phyloP scores from a whole-genome alignment of 2,113 vertebrate genomes.

The Hyaena hyaena region DNA sequence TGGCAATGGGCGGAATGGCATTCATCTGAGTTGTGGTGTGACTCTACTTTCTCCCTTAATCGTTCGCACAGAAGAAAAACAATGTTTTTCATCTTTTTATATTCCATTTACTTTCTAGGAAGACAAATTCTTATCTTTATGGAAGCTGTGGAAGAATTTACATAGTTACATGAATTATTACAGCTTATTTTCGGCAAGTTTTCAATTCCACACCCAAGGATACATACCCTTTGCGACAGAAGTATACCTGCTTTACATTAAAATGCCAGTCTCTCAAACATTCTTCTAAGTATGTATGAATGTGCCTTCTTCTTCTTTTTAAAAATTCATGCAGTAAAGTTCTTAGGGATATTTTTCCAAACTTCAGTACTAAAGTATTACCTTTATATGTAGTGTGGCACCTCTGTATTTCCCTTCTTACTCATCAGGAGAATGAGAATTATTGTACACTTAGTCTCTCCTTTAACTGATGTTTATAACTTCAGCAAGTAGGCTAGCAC shows the following conservation, averaged over 20 bases:
- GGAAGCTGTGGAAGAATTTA: not conserved
- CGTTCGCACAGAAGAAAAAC: not conserved
- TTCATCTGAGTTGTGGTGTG: not conserved
- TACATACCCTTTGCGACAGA: not conserved
- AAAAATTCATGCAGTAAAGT: not conserved
- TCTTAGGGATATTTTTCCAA: constrained; percentile 11
- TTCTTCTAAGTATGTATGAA: not conserved
- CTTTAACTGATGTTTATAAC: not conserved
- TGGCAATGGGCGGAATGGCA: accelerated
- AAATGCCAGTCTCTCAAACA: not conserved
- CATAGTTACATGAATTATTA: not conserved
- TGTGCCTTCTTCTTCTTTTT: not conserved
- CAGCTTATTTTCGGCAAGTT: not conserved
- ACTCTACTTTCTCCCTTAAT: not conserved
- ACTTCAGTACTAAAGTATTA: not conserved
- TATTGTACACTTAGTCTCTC: not conserved
- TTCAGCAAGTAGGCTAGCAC: not conserved
- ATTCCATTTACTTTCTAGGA: not conserved
- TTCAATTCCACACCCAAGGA: not conserved
- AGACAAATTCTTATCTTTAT: not conserved
- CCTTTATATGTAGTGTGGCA: not conserved
- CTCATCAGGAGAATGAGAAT: not conserved
- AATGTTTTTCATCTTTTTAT: not conserved
- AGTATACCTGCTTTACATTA: not conserved
- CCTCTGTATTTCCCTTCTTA: not conserved